phyloP scores from a whole-genome alignment of 2,888 invertebrate genomes.

The Eupithecia exiguata region DNA sequence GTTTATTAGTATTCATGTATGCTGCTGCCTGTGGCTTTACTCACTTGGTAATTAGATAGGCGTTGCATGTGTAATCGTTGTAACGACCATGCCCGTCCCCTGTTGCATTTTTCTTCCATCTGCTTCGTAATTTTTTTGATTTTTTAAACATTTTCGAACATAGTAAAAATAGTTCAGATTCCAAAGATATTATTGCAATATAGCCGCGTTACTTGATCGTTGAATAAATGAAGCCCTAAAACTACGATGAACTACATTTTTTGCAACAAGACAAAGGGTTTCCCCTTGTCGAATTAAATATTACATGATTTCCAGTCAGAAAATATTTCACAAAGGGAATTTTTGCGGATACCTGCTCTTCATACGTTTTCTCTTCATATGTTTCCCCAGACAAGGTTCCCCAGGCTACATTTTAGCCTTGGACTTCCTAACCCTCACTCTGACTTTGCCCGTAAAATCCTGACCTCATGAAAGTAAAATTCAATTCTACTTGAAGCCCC shows the following conservation, averaged over 20 bases:
- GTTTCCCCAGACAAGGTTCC: background rate
- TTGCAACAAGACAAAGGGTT: background rate
- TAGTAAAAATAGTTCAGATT: background rate
- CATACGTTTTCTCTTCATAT: background rate
- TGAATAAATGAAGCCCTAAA: background rate
- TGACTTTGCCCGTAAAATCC: background rate
- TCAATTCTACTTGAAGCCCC: constrained; percentile 8
- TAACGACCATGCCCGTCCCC: background rate
- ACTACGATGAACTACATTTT: background rate
- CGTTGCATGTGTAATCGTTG: background rate
- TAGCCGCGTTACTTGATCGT: background rate
- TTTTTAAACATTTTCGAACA: no score
- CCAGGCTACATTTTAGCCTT: background rate
- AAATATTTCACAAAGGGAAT: background rate
- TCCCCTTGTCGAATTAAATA: constrained; percentile 2
- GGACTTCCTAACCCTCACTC: background rate
- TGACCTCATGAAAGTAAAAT: constrained; percentile 21
- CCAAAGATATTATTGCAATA: background rate
- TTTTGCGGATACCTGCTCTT: background rate
- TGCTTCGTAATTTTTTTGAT: no score
- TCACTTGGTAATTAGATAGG: background rate
- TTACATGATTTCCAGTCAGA: background rate
- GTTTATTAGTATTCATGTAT: no score
- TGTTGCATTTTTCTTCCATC: background rate
- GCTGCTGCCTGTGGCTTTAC: background rate